Percentiles rank a stretch among this genome's conserved stretches.
Conservation (phyloP, 2,113 vertebrate species). For the Hippopotamus amphibius region DNA sequence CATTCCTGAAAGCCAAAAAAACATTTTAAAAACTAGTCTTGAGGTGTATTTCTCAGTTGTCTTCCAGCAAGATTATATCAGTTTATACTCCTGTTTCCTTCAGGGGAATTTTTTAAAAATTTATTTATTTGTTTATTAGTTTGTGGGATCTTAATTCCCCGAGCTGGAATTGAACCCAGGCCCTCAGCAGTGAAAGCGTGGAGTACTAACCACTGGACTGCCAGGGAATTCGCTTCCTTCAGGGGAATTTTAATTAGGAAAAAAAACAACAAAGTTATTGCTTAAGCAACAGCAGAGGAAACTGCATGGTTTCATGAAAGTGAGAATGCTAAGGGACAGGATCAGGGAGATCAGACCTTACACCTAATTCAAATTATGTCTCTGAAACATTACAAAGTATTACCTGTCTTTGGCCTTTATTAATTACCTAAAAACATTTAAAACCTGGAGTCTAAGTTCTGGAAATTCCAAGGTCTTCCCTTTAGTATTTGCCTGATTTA, state of each 20-base stretch:
- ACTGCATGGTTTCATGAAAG: neutral
- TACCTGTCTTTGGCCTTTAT: conserved; percentile 43
- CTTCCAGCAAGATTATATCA: conserved; percentile 31
- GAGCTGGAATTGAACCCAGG: neutral
- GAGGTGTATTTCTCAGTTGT: neutral
- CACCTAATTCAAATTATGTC: conserved; percentile 30
- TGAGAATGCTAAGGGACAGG: neutral
- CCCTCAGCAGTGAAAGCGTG: neutral
- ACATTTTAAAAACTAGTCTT: conserved; percentile 46
- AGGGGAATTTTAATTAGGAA: conserved; percentile 44
- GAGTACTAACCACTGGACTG: neutral
- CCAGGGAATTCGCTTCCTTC: neutral
- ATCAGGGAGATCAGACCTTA: neutral
- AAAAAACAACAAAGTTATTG: neutral
- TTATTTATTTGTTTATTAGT: neutral
- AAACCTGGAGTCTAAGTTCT: conserved; percentile 9
- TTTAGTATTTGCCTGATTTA: conserved; percentile 45
- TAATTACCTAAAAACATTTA: neutral
- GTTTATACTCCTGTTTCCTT: conserved; percentile 45
- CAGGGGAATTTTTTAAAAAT: conserved; percentile 34
- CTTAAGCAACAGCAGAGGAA: conserved; percentile 5
- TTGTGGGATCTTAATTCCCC: neutral
- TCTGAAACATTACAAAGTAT: conserved; percentile 21
- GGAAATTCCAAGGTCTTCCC: neutral
- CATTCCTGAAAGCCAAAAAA: conserved; percentile 49